Conservation (phyloP, 2,797 vertebrate species). For the Gymnopithys bicolor region DNA sequence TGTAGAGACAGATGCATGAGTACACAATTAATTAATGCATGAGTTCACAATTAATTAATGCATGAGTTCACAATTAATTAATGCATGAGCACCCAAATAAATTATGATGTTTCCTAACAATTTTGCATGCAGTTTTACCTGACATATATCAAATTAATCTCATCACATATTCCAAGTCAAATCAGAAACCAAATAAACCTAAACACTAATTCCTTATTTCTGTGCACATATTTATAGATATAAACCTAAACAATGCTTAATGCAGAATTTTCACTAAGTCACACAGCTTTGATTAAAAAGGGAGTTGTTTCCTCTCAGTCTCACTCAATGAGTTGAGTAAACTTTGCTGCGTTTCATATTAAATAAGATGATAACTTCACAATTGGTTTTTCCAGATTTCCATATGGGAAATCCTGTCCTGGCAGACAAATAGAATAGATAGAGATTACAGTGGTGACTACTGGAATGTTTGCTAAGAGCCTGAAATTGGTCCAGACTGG, state of each 20-base stretch:
- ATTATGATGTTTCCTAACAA: background rate
- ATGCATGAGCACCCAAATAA: background rate
- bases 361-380: background rate
- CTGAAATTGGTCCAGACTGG: background rate
- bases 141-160: background rate
- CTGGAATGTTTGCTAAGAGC: background rate
- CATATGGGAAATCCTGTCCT: background rate
- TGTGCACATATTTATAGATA: background rate
- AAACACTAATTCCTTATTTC: background rate
- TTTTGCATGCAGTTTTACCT: background rate
- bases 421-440: background rate
- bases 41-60: background rate
- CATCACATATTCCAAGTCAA: background rate
- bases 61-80: no score
- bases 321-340: background rate
- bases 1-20: background rate
- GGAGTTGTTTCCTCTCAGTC: background rate
- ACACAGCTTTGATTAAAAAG: background rate
- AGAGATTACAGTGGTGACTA: background rate
- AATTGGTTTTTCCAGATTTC: background rate
- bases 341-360: background rate
- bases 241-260: background rate
- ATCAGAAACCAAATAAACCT: background rate
- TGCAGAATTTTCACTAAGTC: background rate
- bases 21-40: background rate